Evolutionary conservation across 2,797 vertebrate genomes (phyloP).

Genomic region (Lates japonicus): DNA sequence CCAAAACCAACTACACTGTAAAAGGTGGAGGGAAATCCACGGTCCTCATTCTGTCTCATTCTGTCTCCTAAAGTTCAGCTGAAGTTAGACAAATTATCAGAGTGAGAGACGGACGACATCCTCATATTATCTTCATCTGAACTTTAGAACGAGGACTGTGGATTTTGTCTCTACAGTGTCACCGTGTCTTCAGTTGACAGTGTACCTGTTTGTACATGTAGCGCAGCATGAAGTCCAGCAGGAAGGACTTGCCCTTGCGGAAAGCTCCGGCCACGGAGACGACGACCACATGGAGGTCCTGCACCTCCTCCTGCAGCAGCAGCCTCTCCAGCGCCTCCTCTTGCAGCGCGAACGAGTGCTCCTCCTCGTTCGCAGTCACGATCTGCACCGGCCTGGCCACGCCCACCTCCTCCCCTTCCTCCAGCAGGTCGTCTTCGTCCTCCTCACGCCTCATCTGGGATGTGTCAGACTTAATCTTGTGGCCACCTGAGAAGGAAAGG

Average conservation of each 20-base stretch:
- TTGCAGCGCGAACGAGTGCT: constrained; percentile 95
- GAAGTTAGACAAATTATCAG: neutral
- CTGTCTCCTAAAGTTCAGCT: neutral
- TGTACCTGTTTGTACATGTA: constrained; percentile 90
- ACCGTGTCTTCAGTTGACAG: neutral
- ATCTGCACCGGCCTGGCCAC: constrained; percentile 90
- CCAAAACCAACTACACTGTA: neutral
- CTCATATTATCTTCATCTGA: too few species aligned
- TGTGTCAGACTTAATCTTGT: constrained; percentile 39
- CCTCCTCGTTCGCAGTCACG: constrained; percentile 92
- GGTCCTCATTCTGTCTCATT: neutral
- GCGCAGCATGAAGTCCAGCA: constrained; percentile 97
- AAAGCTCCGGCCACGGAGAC: constrained; percentile 95
- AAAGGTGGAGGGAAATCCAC: neutral
- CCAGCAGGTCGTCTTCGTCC: constrained; percentile 43
- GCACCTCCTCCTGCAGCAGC: constrained; percentile 93
- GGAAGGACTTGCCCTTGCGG: constrained; percentile 97
- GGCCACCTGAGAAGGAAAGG: constrained; percentile 43
- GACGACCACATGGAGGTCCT: constrained; percentile 89
- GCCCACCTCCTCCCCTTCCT: constrained; percentile 40
- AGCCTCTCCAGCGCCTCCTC: constrained; percentile 92
- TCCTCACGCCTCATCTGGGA: constrained; percentile 43
- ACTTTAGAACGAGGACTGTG: too few species aligned
- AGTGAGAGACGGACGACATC: too few species aligned
- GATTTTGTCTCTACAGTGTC: too few species aligned